phyloP scores from a whole-genome alignment of 2,888 invertebrate genomes.

The Pycnomerus fuliginosus region DNA sequence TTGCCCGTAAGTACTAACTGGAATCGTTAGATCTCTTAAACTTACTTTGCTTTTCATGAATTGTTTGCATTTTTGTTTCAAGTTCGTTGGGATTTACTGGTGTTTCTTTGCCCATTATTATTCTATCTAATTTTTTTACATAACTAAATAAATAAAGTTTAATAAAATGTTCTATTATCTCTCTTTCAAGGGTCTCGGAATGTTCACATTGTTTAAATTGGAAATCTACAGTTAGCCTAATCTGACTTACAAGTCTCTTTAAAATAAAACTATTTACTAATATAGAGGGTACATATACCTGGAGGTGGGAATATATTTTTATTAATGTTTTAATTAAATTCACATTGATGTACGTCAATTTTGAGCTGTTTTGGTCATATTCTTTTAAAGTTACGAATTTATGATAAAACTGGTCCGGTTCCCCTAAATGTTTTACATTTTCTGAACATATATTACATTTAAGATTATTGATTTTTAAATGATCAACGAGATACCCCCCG shows the following conservation, averaged over 20 bases:
- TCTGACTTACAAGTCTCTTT: not conserved
- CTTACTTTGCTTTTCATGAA: not conserved
- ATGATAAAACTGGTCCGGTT: constrained; percentile 4
- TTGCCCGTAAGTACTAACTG: no score
- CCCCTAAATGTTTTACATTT: not conserved
- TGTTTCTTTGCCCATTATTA: not conserved
- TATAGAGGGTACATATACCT: not conserved
- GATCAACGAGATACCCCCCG: not conserved
- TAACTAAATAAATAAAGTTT: not conserved
- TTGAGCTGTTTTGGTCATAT: not conserved
- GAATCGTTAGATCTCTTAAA: no score
- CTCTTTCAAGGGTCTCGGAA: not conserved
- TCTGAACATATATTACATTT: not conserved
- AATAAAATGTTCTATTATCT: not conserved
- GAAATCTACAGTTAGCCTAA: not conserved
- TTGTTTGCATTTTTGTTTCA: not conserved
- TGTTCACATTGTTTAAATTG: not conserved
- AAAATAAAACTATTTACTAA: not conserved
- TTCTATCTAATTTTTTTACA: not conserved
- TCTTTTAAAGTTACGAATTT: not conserved
- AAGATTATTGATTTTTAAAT: no score
- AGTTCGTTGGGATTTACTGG: not conserved
- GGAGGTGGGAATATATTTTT: not conserved
- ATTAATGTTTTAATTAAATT: not conserved
- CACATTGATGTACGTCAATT: not conserved